Conservation (phyloP, 1,140 invertebrate species). For the Drosophila miranda region DNA sequence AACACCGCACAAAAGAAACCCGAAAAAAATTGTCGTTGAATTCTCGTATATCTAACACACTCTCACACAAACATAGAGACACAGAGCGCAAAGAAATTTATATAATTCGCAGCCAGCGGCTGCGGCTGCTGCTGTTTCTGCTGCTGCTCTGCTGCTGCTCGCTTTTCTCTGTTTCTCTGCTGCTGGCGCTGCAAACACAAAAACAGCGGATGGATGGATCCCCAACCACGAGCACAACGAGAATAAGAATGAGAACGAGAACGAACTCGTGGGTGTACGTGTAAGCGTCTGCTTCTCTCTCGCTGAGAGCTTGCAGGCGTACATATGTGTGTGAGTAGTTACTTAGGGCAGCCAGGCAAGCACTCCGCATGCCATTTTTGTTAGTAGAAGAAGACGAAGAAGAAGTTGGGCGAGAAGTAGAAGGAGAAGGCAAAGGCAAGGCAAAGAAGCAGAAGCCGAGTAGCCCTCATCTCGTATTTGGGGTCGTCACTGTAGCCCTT, state of each 20-base stretch:
- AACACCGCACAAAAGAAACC: constrained; percentile 71
- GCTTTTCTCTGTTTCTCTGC: constrained; percentile 32
- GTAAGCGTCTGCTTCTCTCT: constrained; percentile 19
- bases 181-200: constrained; percentile 68
- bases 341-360: constrained; percentile 77
- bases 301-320: constrained; percentile 19
- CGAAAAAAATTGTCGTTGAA: constrained; percentile 69
- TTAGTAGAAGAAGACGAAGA: constrained; percentile 50
- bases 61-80: constrained; percentile 37
- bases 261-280: constrained; percentile 38
- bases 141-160: constrained; percentile 39
- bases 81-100: constrained; percentile 74
- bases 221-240: constrained; percentile 29
- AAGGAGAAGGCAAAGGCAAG: constrained; percentile 2
- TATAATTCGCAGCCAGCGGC: constrained; percentile 67
- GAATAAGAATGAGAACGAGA: constrained; percentile 22
- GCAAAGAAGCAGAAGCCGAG: constrained; percentile 17
- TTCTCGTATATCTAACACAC: constrained; percentile 53
- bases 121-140: constrained; percentile 25
- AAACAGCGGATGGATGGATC: constrained; percentile 61
- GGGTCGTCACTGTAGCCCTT: constrained; percentile 35
- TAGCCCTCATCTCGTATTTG: constrained; percentile 27
- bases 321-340: constrained; percentile 75
- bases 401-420: constrained; percentile 20
- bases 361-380: constrained; percentile 71